Base-by-base conservation (phyloP, 2,888 invertebrate species). In the Heliconius erato region DNA sequence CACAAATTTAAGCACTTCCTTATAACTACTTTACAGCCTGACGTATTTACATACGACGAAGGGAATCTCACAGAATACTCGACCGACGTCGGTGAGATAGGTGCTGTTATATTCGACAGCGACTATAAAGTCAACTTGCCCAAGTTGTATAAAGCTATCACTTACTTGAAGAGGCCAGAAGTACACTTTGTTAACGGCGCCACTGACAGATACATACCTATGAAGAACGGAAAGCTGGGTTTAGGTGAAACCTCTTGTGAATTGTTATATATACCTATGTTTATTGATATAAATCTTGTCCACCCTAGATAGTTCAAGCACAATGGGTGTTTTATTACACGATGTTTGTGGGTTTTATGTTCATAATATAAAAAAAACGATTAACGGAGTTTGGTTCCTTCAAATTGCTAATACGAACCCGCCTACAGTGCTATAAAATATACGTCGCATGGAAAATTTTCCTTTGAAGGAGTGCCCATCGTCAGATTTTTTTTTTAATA, bases 101-200 rank as follows among this genome's bases (percentile, higher is more conserved):
- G 96, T 26, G 97, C 97, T 0, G 96, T 97, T n/a, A 93, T 97
- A 1, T 90, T 96, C 32, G 97, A 97, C 88, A 93, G 96, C 71
- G 96, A 96, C 85, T 90, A 94, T 72, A 94, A 92, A 86, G 88
- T 96, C 11, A 96, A 96, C 86, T 91, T 96, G 85, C 89, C 95
- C 0, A 96, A 96, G 88, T 79, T 97, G 69, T 94, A 96, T 86
- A 95, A 92, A 88, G 96, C 96, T 0, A 87, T 92, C 12, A 91
- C 94, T 0, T 96, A 96, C 85, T 88, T 97, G 35, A 88, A 88
- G 80, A 91, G 96, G 71, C 92, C 94, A 0, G 96, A 97, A 19
- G 96, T 97, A 2, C 80, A 96, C 28, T 97, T 95, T 87, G 85
- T 97, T 3, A 92, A 91, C 67, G 97, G 96, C 0, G 95, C 95